Percentiles rank a stretch among this genome's conserved stretches.
phyloP scores from a whole-genome alignment of 1,140 invertebrate species.

The Ceratosolen fusciceps region DNA sequence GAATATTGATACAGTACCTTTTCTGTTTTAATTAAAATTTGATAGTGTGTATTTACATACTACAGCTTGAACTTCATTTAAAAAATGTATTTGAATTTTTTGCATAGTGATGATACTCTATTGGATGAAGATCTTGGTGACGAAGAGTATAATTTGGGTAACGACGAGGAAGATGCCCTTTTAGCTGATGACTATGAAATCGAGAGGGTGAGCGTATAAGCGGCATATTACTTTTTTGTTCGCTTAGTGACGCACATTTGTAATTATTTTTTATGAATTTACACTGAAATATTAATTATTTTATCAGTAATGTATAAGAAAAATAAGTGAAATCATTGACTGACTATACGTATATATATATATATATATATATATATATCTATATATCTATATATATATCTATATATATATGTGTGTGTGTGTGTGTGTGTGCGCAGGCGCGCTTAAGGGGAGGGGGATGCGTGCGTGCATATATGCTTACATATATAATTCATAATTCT shows the following conservation, averaged over 20 bases:
- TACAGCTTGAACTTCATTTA: background rate
- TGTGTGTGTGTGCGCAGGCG: background rate
- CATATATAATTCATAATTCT: too few species aligned
- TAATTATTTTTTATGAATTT: slow-evolving; percentile 42
- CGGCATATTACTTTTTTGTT: slow-evolving; percentile 55
- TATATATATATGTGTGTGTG: background rate
- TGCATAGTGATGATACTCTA: slow-evolving; percentile 66
- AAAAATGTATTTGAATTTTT: slow-evolving; percentile 38
- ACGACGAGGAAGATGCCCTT: slow-evolving; percentile 71
- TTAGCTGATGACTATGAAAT: slow-evolving; percentile 70
- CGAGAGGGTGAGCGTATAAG: slow-evolving; percentile 68
- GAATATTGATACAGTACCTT: background rate
- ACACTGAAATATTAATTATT: slow-evolving; percentile 29
- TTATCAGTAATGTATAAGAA: slow-evolving; percentile 21
- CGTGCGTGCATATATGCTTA: background rate
- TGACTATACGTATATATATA: too few species aligned
- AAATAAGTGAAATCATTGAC: too few species aligned
- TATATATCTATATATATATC: background rate
- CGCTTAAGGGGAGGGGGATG: background rate
- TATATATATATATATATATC: too few species aligned
- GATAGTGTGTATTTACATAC: background rate
- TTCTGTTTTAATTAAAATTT: background rate
- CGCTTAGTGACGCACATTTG: slow-evolving; percentile 48
- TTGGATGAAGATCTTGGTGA: slow-evolving; percentile 70
- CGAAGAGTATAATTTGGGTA: slow-evolving; percentile 69